These are phyloP conservation scores for Diplolepis rosae DNA, from an alignment of 2,888 invertebrate genomes.

Conservation along the genomic window DNA sequence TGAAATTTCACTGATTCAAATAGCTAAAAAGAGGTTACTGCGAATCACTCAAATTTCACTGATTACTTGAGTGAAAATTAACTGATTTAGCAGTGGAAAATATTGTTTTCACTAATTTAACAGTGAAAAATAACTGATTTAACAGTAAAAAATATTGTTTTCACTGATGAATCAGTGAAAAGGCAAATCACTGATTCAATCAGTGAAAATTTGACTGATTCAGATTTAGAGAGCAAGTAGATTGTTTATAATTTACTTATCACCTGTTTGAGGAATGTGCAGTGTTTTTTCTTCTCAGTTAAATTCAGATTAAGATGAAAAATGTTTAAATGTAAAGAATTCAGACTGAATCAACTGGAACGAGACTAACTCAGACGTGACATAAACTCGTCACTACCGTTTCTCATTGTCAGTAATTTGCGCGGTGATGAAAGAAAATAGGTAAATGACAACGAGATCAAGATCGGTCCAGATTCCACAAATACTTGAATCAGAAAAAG, in stretches of 20 bases:
- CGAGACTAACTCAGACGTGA: constrained; percentile 24
- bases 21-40: too few relatives aligned
- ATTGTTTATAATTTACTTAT: neutral
- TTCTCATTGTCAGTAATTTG: constrained; percentile 27
- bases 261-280: neutral
- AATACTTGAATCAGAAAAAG: constrained; percentile 15
- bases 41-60: too few relatives aligned
- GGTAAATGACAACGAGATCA: constrained; percentile 27
- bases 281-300: neutral
- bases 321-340: constrained; percentile 9
- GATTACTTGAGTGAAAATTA: too few relatives aligned
- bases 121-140: too few relatives aligned
- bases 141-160: too few relatives aligned
- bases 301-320: neutral
- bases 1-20: too few relatives aligned
- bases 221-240: neutral
- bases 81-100: too few relatives aligned
- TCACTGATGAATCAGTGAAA: too few relatives aligned
- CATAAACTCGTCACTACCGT: constrained; percentile 30
- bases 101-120: too few relatives aligned
- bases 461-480: constrained; percentile 19
- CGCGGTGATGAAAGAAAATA: constrained; percentile 26
- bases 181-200: neutral
- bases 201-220: neutral
- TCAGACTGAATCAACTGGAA: constrained; percentile 16